Percentiles rank a stretch among this genome's conserved stretches.
These are phyloP conservation scores for Crypturellus tataupa DNA, from an alignment of 2,797 vertebrate species.

Conservation along the genomic window DNA sequence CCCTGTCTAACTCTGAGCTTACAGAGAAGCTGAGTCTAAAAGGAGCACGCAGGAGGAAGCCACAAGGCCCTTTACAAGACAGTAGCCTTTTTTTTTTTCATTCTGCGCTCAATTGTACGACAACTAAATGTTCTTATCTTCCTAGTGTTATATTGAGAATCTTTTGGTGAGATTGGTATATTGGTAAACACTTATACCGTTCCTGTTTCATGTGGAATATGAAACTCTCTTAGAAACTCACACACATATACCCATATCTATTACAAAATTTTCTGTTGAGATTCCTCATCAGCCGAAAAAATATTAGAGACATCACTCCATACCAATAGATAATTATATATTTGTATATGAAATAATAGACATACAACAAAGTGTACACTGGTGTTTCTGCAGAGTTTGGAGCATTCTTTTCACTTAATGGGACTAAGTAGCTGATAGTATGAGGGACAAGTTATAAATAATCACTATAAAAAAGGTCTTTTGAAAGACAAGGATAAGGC, in stretches of 20 bases:
- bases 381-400: neutral
- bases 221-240: neutral
- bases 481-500: neutral
- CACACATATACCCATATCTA: neutral
- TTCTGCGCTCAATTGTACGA: neutral
- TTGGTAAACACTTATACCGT: neutral
- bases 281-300: neutral
- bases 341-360: no score
- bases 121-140: neutral
- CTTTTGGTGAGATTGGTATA: no score
- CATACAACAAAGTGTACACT: neutral
- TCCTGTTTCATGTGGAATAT: neutral
- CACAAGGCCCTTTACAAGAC: neutral
- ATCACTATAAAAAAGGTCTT: neutral
- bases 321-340: neutral
- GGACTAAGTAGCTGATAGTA: neutral
- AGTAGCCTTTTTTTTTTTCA: neutral
- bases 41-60: neutral
- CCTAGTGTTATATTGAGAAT: neutral
- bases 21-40: accelerated
- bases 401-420: neutral
- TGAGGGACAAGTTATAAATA: neutral
- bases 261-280: neutral
- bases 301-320: neutral
- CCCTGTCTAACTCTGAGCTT: neutral